Base-by-base conservation (phyloP, 2,797 vertebrate species). In the Lepilemur septentrionalis region DNA sequence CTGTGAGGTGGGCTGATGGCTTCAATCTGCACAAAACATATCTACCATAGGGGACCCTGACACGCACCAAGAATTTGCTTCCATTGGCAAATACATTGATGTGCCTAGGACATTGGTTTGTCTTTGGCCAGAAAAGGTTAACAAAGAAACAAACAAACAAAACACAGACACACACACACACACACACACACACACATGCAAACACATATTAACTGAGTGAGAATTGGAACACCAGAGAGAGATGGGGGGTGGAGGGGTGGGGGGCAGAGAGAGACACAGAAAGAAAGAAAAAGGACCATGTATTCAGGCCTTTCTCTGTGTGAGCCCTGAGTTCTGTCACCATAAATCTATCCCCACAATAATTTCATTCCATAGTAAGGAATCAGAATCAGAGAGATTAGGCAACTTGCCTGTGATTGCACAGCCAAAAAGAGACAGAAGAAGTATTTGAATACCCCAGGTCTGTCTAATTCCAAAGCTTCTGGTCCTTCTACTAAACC, bases 101-200 rank as follows among this genome's bases (percentile, higher is more conserved):
- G 1, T 65, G 30, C 17, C n/a, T 22, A 25, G 70, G 20, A 90
- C 11, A 30, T 7, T n/a, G 32, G 10, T 55, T 69, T 69, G 67
- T 10, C 18, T 88, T 94, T 79, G 30, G 20, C 87, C 75, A 78
- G 65, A 93, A 83, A 73, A 93, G 12, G 35, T 0, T 79, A 35
- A 93, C 48, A 61, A 73, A 57, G 72, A 78, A 12, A 8, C 17
- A 63, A 38, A 38, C 20, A n/a, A 32, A 38, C 11, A 28, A 57
- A 30, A 28, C 46, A 55, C 15, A 41, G 23, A 14, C 43, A 80
- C 8, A 23, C 23, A 76, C 8, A 6, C n/a, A n/a, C 28, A 25
- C 10, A 4, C n/a, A 41, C 46, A 50, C 10, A 93, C 38, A 73
- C 2, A 9, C 48, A 35, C 48, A 50, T 14, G 4, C 35, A n/a